Conservation (phyloP, 2,888 invertebrate genomes). For the Therioaphis trifolii region DNA sequence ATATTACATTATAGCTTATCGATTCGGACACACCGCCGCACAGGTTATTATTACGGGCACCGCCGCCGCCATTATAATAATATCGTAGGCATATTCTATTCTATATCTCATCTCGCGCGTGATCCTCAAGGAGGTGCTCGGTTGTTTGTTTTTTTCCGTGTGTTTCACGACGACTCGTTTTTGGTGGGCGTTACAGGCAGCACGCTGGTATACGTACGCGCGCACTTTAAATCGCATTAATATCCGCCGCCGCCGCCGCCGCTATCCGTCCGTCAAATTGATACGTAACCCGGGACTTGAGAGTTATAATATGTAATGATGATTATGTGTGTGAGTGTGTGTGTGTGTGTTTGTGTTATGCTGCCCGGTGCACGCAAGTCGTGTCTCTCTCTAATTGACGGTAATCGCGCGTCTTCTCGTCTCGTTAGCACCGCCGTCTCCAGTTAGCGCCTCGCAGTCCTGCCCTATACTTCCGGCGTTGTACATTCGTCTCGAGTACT, state of each 20-base stretch:
- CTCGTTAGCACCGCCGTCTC: not conserved
- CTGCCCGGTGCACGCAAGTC: constrained; percentile 15
- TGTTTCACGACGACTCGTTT: constrained; percentile 8
- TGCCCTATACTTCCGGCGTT: too few relatives aligned
- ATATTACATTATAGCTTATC: not conserved
- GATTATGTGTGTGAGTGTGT: not conserved
- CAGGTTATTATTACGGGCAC: constrained; percentile 38
- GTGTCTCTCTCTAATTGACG: constrained; percentile 21
- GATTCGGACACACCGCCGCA: constrained; percentile 35
- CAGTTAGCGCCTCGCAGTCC: too few relatives aligned
- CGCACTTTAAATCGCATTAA: constrained; percentile 53
- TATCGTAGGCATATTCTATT: not conserved
- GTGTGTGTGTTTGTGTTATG: not conserved
- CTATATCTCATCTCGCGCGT: not conserved
- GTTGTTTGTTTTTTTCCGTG: constrained; percentile 13
- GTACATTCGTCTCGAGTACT: too few relatives aligned
- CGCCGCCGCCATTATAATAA: constrained; percentile 14
- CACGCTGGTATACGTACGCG: not conserved
- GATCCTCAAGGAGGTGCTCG: not conserved
- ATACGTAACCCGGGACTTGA: not conserved
- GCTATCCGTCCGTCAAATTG: constrained; percentile 36
- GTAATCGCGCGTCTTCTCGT: not conserved
- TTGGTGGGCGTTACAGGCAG: constrained; percentile 12
- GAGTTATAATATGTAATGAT: not conserved
- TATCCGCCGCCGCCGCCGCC: constrained; percentile 28